These are phyloP conservation scores for Oncorhynchus masou DNA, from an alignment of 2,113 vertebrate species.

Conservation along the genomic window DNA sequence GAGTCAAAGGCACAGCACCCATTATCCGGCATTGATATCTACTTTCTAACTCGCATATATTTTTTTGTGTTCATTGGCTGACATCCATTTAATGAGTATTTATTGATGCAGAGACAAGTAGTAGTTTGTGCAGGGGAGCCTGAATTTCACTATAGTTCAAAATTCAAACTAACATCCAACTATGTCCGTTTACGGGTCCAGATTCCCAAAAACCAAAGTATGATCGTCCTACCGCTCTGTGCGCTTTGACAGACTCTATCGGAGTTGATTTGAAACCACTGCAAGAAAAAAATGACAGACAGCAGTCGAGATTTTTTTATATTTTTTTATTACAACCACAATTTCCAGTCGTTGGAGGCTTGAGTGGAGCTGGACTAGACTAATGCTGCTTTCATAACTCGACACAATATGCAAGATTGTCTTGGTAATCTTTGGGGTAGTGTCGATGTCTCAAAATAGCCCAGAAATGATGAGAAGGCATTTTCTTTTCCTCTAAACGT, in stretches of 20 bases:
- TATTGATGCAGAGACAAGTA: conserved; percentile 16
- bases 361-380: conserved; percentile 46
- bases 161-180: conserved; percentile 37
- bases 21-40: neutral
- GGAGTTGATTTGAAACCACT: conserved; percentile 62
- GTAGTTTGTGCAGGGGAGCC: neutral
- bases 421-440: conserved; percentile 43
- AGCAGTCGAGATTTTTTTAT: conserved; percentile 60
- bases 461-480: conserved; percentile 65
- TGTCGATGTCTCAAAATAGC: conserved; percentile 64
- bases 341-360: conserved; percentile 65
- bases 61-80: no score
- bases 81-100: no score
- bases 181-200: conserved; percentile 51
- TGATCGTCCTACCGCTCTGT: conserved; percentile 29
- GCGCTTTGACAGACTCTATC: conserved; percentile 51
- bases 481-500: conserved; percentile 52
- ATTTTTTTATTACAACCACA: conserved; percentile 64
- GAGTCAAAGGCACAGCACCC: conserved; percentile 21
- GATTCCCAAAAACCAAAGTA: conserved; percentile 13
- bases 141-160: neutral
- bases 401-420: conserved; percentile 64
- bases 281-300: conserved; percentile 53
- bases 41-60: neutral
- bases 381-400: conserved; percentile 60